Base-by-base conservation (phyloP, 2,888 invertebrate genomes). In the Herminia tarsipennalis region DNA sequence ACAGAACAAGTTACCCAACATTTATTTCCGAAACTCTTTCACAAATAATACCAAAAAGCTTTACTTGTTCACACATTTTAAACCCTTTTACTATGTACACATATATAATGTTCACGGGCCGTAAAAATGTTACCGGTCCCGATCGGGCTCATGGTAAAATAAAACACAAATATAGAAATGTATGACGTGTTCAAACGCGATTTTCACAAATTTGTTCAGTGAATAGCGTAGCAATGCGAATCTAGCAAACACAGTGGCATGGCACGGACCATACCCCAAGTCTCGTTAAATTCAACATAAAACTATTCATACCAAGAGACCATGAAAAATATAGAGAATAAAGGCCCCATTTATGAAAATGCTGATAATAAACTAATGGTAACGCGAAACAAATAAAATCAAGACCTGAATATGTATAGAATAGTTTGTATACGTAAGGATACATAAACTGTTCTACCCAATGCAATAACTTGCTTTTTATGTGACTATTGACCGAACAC, bases 201-300 rank as follows among this genome's bases (percentile, higher is more conserved):
- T 76, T 78, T 75, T 68, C 68, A 70, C 69, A 73, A 78, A 81
- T 80, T 77, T 77, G 73, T 67, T 78, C 80, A 80, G 74, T 80
- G 83, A 83, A 68, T 70, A 73, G 77, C 60, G 70, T 59, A 62
- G 63, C 62, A 55, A 51, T 64, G 57, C 65, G 66, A 73, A 66
- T 56, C 56, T 69, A 47, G 61, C 68, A 78, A 72, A 76, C 65
- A 69, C 47, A 61, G n/a, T n/a, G n/a, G n/a, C n/a, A n/a, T n/a
- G n/a, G 48, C 49, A 44, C 64, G 51, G 64, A 52, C 60, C 45
- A 53, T 57, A 54, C 43, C 52, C 54, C 47, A 62, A 51, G 69
- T 59, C 58, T 60, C 58, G 65, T 66, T 67, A 69, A 73, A 65
- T 69, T 61, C 52, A 59, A 55, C 58, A 22, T 39, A 39, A 52